Evolutionary conservation across 2,888 invertebrate genomes (phyloP), one percentile per base, ranked within the genome.

Genomic region (Calliphora vomitoria): DNA sequence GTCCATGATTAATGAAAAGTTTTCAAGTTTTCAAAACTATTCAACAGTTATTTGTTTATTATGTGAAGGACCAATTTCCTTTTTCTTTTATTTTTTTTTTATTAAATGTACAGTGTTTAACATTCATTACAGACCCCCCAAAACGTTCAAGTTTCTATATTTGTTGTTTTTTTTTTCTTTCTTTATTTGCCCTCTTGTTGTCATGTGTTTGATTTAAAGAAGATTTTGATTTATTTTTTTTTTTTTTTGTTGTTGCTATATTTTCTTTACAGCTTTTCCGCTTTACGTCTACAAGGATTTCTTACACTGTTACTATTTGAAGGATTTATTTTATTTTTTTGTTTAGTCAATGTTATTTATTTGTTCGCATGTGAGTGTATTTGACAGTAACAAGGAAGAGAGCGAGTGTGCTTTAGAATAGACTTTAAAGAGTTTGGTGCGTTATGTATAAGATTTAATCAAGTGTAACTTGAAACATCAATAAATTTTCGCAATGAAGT

Each of bases 161-260:
- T 11, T 18, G 11, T 55, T n/a, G n/a, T n/a, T n/a, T n/a, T n/a
- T n/a, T 1, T 10, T 10, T 10, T 55, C 25, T 20, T 10, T 20
- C 10, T 35, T 35, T 35, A 35, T 35, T 35, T 35, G 35, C 35
- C 35, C 4, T 4, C 15, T 38, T 35, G n/a, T 3, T 35, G 35
- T 15, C 62, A 62, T 62, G 62, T 38, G 15, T 62, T 62, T 62
- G 35, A 62, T 62, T 62, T 62, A 38, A 62, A 62, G 35, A 11
- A 35, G 62, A 62, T 35, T 62, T 62, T 62, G 62, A 62, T 62
- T 62, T 55, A 35, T 18, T n/a, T 35, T 38, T 62, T 20, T 31
- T 15, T 60, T 15, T 11, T n/a, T 6, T 25, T 47, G 13, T 47
- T 47, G 13, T 55, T 55, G 0, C 20, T 55, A 55, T 10, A 50